Base-by-base conservation (phyloP, 2,113 vertebrate species). In the Leucosticte australis region DNA sequence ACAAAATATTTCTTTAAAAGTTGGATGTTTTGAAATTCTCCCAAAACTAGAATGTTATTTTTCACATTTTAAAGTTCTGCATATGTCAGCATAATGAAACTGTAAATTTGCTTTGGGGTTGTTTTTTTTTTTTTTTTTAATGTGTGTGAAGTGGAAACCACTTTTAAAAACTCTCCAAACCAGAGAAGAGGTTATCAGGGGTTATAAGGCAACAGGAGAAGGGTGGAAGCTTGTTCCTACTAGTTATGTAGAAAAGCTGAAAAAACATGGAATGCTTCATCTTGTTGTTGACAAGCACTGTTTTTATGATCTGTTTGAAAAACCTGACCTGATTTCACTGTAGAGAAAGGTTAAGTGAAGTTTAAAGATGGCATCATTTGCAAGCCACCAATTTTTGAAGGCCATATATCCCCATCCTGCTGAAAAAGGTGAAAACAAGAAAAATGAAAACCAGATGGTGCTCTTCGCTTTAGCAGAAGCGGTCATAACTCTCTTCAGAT, bases 391-490 rank as follows among this genome's bases (percentile, higher is more conserved):
- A 10, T 37, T 65, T 93, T 70, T 16, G 22, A 86, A 73, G 41
- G 57, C 12, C 9, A 2, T 60, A 17, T 52, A 31, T 67, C 57
- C 37, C 26, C 10, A 57, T 74, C 24, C 30, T 47, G 10, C 74
- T 91, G 67, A 78, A 81, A 89, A 55, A 53, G 35, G 12, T 89
- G 69, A 82, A 89, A 90, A 83, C 23, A 87, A 78, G 44, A 83
- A 57, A 92, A 86, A 56, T 39, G 7, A 46, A 56, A 75, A 62
- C 14, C 63, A 89, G 55, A 77, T 86, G 83, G 68, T 70, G 77
- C 52, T 59, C 17, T 91, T 75, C n/a, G 17, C 47, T 89, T 92
- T n/a, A 60, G 55, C 53, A 90, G 52, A 74, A 93, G 15, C 1
- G 19, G 52, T 86, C 83, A 52, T 55, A 78, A 81, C 74, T 90